A percentile compares a stretch with the other conserved stretches of the same genome.
These are phyloP conservation scores for Stigmatopora nigra DNA, from an alignment of 2,113 vertebrate genomes.

Conservation along the genomic window DNA sequence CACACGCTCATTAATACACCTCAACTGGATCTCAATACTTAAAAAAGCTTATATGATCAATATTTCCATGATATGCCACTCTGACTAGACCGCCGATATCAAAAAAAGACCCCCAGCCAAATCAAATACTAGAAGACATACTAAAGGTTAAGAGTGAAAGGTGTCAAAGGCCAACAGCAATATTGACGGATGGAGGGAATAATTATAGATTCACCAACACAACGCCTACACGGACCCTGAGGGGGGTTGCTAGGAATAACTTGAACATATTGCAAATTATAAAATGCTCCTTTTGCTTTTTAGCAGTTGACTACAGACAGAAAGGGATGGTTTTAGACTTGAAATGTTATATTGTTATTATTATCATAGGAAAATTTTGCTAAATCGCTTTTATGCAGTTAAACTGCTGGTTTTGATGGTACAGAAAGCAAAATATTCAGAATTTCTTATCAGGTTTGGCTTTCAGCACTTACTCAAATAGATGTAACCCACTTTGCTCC, in stretches of 20 bases:
- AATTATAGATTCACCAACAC: slow-evolving; percentile 36
- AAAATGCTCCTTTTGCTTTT: no score
- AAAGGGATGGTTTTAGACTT: no score
- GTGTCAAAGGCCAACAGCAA: slow-evolving; percentile 35
- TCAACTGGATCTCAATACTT: neutral
- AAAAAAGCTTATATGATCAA: neutral
- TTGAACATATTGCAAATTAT: no score
- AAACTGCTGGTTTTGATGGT: no score
- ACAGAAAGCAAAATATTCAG: no score
- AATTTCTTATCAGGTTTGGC: neutral
- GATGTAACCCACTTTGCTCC: slow-evolving; percentile 41
- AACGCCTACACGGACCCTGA: slow-evolving; percentile 18
- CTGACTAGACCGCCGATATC: neutral
- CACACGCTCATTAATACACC: neutral
- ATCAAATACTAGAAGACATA: neutral
- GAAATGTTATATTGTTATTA: no score
- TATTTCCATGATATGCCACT: neutral
- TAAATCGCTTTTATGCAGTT: no score
- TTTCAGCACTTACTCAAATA: neutral
- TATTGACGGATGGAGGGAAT: slow-evolving; percentile 25
- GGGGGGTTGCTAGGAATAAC: neutral
- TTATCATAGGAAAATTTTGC: no score
- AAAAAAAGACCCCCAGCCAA: slow-evolving; percentile 23
- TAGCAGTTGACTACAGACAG: neutral
- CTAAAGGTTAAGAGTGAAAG: slow-evolving; percentile 16